Conservation (phyloP, 2,888 invertebrate genomes). For the Cryptus armator region DNA sequence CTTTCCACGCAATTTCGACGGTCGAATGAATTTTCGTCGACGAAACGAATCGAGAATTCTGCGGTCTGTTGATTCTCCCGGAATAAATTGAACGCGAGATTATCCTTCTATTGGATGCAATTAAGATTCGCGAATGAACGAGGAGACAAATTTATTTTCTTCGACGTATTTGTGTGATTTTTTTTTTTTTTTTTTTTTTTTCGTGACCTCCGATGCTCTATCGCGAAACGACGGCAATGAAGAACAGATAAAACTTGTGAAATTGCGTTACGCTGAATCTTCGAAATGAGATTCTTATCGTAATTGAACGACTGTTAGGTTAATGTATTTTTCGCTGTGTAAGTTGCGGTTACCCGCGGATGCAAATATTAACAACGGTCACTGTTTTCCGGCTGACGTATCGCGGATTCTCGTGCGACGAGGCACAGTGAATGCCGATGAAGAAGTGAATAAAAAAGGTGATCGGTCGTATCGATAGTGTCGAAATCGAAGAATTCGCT, state of each 20-base stretch:
- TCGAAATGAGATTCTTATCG: slow-evolving; percentile 13
- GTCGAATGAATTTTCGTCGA: too few species aligned
- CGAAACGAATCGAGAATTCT: background rate
- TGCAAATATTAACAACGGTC: background rate
- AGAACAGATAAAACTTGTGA: background rate
- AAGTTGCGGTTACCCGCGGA: background rate
- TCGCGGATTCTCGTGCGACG: background rate
- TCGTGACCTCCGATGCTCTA: background rate
- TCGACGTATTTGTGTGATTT: background rate
- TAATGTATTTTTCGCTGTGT: background rate
- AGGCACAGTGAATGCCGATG: background rate
- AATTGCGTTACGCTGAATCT: background rate
- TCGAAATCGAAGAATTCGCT: slow-evolving; percentile 46
- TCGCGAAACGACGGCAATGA: background rate
- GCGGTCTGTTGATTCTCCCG: background rate
- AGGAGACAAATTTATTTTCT: background rate
- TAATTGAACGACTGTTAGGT: background rate
- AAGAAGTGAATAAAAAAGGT: background rate
- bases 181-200: background rate
- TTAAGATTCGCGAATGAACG: background rate
- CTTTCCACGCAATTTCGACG: background rate
- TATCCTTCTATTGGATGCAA: background rate
- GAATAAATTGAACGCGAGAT: background rate
- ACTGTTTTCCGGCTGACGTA: background rate
- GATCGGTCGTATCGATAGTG: slow-evolving; percentile 27